phyloP scores from a whole-genome alignment of 2,797 vertebrate genomes.

The Parambassis ranga region DNA sequence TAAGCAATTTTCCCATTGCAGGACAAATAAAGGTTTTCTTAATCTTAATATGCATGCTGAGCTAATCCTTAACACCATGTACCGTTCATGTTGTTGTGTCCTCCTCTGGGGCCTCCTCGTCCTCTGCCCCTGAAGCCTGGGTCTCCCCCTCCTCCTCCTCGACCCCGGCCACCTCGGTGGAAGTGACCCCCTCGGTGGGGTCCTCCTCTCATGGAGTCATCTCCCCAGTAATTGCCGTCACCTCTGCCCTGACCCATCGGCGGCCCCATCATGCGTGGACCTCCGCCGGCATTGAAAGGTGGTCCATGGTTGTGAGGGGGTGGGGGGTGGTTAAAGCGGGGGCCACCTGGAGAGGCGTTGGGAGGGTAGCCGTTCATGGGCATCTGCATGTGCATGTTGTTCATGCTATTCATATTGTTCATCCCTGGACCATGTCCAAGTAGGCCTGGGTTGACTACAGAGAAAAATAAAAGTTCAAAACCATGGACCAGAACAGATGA shows the following conservation, averaged over 20 bases:
- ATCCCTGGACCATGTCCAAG: conserved; percentile 84
- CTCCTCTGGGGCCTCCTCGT: conserved; percentile 85
- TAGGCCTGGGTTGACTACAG: conserved; percentile 79
- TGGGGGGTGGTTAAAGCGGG: conserved; percentile 84
- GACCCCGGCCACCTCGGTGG: conserved; percentile 85
- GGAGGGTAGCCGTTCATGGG: conserved; percentile 90
- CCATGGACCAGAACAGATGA: not conserved
- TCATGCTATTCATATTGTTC: conserved; percentile 76
- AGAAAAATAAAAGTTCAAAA: not conserved
- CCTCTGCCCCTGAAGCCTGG: conserved; percentile 85
- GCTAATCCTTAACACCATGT: not conserved
- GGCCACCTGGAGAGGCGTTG: conserved; percentile 81
- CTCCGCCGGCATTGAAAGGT: conserved; percentile 71
- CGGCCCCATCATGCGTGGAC: conserved; percentile 88
- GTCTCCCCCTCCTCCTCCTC: conserved; percentile 87
- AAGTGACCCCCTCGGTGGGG: conserved; percentile 86
- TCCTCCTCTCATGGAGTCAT: conserved; percentile 83
- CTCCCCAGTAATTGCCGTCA: conserved; percentile 88
- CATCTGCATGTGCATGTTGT: conserved; percentile 81
- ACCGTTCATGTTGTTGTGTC: conserved; percentile 87
- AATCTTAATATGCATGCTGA: no score
- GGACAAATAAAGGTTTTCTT: no score
- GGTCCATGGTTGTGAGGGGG: conserved; percentile 87
- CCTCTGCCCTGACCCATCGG: conserved; percentile 83
- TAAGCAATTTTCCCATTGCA: no score